Conservation (phyloP, 53 echinoderm and acorn worm genomes). For the Antedon mediterranea region DNA sequence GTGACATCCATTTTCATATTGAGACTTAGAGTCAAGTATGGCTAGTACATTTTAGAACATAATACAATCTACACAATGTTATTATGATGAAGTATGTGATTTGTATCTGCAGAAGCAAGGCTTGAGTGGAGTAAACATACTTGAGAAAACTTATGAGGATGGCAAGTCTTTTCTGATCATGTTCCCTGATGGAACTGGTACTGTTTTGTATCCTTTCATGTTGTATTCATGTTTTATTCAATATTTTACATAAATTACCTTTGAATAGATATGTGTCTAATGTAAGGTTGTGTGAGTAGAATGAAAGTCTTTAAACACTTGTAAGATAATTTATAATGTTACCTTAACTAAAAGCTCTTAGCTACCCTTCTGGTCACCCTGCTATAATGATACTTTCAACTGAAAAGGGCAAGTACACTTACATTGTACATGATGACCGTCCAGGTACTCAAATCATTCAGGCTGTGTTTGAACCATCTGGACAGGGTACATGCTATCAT, state of each 20-base stretch:
- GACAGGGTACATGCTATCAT: conserved; percentile 81
- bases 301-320: too few relatives aligned
- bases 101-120: conserved; percentile 27
- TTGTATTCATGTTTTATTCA: too few relatives aligned
- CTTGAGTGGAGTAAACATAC: conserved; percentile 24
- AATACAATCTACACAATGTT: too few relatives aligned
- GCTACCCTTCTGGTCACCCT: conserved; percentile 65
- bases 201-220: conserved; percentile 99
- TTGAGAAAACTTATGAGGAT: conserved; percentile 41
- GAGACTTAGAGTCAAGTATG: too few relatives aligned
- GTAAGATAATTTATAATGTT: too few relatives aligned
- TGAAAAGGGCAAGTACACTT: conserved; percentile 56
- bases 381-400: conserved; percentile 54
- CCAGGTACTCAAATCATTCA: conserved; percentile 24
- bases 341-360: conserved; percentile 6
- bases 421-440: conserved; percentile 49
- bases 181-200: conserved; percentile 95
- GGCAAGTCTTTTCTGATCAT: conserved; percentile 74
- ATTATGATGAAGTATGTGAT: too few relatives aligned
- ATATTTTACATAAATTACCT: too few relatives aligned
- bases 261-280: too few relatives aligned
- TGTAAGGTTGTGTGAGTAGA: too few relatives aligned
- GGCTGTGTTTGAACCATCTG: conserved; percentile 85
- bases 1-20: too few relatives aligned
- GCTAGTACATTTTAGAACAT: too few relatives aligned